These are phyloP conservation scores for Cherax destructor DNA, from an alignment of 1,140 invertebrate genomes.

Conservation along the genomic window DNA sequence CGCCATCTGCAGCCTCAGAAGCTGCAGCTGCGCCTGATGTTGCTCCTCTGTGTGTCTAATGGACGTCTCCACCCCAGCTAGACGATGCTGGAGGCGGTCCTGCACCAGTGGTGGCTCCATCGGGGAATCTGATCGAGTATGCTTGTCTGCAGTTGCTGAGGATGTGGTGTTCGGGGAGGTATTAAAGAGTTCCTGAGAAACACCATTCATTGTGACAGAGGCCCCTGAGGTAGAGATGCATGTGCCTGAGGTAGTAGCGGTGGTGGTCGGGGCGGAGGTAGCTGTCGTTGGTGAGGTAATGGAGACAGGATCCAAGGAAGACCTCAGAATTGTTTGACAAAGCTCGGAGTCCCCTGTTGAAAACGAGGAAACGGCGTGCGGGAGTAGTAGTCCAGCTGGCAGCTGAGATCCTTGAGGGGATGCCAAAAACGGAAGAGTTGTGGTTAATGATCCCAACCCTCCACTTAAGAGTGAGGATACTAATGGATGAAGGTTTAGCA, in stretches of 20 bases:
- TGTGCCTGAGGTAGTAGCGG: conserved; percentile 62
- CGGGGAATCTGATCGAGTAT: neutral
- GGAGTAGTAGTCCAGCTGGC: conserved; percentile 46
- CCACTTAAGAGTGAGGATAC: conserved; percentile 58
- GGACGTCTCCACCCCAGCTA: conserved; percentile 13
- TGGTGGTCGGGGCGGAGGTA: conserved; percentile 41
- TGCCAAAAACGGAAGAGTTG: conserved; percentile 55
- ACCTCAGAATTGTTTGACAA: conserved; percentile 23
- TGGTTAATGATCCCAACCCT: conserved; percentile 39
- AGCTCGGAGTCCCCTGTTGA: conserved; percentile 18
- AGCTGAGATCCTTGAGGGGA: conserved; percentile 46
- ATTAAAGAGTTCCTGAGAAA: conserved; percentile 31
- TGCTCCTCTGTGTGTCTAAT: conserved; percentile 49
- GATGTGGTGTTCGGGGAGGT: conserved; percentile 16
- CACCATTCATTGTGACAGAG: conserved; percentile 42
- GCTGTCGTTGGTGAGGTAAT: conserved; percentile 36
- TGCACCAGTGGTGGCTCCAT: neutral
- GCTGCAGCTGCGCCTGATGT: conserved; percentile 50
- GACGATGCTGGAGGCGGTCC: conserved; percentile 28
- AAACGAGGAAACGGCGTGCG: conserved; percentile 39
- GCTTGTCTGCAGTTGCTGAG: conserved; percentile 18
- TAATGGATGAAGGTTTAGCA: conserved; percentile 60
- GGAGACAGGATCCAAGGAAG: conserved; percentile 38
- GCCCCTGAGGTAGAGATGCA: conserved; percentile 58
- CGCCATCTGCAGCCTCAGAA: conserved; percentile 59